Evolutionary conservation across 92 coral and sea anemone genomes (phyloP), one percentile per base, ranked within the genome.

Genomic region (Siderastrea radians): DNA sequence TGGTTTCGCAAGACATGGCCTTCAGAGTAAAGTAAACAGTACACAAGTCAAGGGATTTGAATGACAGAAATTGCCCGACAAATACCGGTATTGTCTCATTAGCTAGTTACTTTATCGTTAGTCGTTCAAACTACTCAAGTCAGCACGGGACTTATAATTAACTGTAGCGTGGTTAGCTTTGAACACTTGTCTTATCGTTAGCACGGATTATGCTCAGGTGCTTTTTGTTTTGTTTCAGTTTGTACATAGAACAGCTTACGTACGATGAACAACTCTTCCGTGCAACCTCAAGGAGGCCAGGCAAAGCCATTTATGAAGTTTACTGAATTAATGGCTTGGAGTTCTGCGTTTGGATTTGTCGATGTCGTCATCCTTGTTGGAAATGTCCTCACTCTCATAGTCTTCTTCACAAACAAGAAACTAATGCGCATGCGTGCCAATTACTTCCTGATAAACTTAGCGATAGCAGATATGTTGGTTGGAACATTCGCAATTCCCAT

Each of bases 351-450:
- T 79, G 85, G 81, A 63, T 53, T 89, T 53, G 95, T 95, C 46
- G 96, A 93, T 74, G 89, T 91, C 7, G 58, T 90, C 78, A 91
- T 95, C 53, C 86, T 95, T 49, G 72, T 91, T 75, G 98, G 98
- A 19, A 95, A 95, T 82, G 93, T 92, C 3, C 77, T 95, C 44
- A 93, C 98, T 49, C 89, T 95, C 10, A 84, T 87, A 46, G 95
- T 95, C 62, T 95, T 95, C 91, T 69, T 86, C 52, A 93, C 89
- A 12, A 93, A 95, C 84, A 95, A 88, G 81, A 86, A 94, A 47
- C 85, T 95, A 7, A 57, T 95, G 76, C 93, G 98, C 81, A 93
- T 83, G 78, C 96, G 98, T 49, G 98, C 98, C 54, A 95, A 95
- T 65, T 91, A 91, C 68, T 95, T 95, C 89, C 92, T 95, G 79